Evolutionary conservation across 2,113 vertebrate species (phyloP).

Genomic region (Cyanoliseus patagonus): DNA sequence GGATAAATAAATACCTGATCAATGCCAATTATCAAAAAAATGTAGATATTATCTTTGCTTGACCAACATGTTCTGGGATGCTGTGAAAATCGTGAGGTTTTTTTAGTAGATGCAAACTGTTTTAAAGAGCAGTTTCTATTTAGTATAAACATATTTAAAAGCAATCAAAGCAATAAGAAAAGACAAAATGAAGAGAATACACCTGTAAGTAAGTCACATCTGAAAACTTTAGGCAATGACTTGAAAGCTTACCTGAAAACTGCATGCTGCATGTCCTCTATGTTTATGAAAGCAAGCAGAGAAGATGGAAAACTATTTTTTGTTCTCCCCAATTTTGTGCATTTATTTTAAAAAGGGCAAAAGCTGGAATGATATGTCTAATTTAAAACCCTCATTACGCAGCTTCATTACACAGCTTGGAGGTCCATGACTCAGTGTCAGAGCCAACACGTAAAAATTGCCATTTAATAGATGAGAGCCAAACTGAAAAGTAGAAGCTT

Average conservation of each 20-base stretch:
- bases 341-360: background rate
- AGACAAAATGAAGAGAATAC: background rate
- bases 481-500: background rate
- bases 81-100: background rate
- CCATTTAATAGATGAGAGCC: background rate
- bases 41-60: background rate
- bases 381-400: background rate
- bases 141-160: background rate
- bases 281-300: background rate
- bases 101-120: background rate
- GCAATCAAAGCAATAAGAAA: background rate
- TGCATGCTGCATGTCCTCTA: background rate
- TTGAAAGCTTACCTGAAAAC: background rate
- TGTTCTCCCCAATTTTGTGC: background rate
- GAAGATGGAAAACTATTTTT: background rate
- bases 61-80: background rate
- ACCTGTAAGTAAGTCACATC: background rate
- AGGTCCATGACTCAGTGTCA: background rate
- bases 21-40: conserved; percentile 25
- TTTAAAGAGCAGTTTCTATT: background rate
- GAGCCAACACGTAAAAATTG: background rate
- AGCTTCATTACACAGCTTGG: background rate
- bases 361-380: background rate
- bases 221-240: background rate
- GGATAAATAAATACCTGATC: conserved; percentile 21